These are phyloP conservation scores for Neoseiulus cucumeris DNA, from an alignment of 1,140 invertebrate genomes.

Conservation along the genomic window DNA sequence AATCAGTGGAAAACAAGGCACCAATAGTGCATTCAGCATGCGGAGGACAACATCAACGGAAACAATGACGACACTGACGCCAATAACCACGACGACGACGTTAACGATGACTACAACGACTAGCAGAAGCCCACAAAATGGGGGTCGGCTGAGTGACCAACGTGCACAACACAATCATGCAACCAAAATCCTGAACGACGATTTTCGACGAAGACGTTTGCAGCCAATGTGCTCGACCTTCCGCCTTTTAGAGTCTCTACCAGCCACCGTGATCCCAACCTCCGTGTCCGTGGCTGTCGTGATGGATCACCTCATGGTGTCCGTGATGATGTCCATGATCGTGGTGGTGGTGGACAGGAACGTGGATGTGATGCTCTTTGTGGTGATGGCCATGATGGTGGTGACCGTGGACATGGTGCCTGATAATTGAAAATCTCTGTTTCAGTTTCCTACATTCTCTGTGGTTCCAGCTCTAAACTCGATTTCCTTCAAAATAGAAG, in stretches of 20 bases:
- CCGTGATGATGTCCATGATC: slow-evolving; percentile 5
- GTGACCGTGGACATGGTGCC: not conserved
- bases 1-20: too few relatives aligned
- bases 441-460: not conserved
- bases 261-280: slow-evolving; percentile 3
- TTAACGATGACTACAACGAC: too few relatives aligned
- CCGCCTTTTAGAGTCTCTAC: not conserved
- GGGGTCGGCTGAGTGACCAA: not conserved
- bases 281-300: not conserved
- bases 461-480: too few relatives aligned
- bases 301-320: not conserved
- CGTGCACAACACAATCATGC: not conserved
- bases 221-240: not conserved
- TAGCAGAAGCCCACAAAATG: not conserved
- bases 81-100: too few relatives aligned
- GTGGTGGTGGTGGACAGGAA: not conserved
- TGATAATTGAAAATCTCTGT: not conserved
- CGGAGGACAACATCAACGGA: too few relatives aligned
- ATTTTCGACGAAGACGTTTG: not conserved
- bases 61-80: too few relatives aligned
- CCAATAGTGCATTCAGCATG: too few relatives aligned
- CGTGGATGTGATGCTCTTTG: slow-evolving; percentile 5
- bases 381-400: not conserved
- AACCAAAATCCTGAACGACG: not conserved
- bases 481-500: too few relatives aligned